Evolutionary conservation across 2,797 vertebrate species (phyloP).

Genomic region (Cyprinodon diabolis): DNA sequence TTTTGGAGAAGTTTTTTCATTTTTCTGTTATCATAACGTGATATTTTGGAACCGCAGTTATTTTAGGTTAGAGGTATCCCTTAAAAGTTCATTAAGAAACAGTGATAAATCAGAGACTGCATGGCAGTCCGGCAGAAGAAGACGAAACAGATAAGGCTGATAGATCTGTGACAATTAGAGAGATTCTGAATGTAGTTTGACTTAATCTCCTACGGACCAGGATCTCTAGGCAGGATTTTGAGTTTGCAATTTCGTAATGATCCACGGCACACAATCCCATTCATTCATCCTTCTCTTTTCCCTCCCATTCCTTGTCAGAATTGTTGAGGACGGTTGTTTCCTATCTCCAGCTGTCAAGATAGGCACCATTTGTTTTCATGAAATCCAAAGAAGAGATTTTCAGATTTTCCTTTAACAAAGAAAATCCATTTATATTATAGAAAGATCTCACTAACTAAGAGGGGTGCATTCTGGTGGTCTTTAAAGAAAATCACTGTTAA

Average conservation of each 20-base stretch:
- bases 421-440: no score
- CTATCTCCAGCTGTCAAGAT: no score
- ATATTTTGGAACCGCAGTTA: no score
- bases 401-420: neutral
- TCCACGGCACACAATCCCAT: no score
- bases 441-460: no score
- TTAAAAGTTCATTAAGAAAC: neutral
- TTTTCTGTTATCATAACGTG: neutral
- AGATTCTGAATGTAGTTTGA: neutral
- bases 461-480: no score
- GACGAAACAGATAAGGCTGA: neutral
- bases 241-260: neutral
- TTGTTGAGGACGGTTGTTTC: no score
- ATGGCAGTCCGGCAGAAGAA: neutral
- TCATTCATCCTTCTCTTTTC: neutral
- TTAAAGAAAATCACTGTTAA: no score
- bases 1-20: no score
- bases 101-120: neutral
- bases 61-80: neutral
- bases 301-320: no score
- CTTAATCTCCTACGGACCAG: neutral
- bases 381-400: neutral
- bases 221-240: neutral
- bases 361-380: neutral
- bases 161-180: neutral